These are phyloP conservation scores for Anthoscopus minutus DNA, from an alignment of 2,113 vertebrate genomes.

Conservation along the genomic window DNA sequence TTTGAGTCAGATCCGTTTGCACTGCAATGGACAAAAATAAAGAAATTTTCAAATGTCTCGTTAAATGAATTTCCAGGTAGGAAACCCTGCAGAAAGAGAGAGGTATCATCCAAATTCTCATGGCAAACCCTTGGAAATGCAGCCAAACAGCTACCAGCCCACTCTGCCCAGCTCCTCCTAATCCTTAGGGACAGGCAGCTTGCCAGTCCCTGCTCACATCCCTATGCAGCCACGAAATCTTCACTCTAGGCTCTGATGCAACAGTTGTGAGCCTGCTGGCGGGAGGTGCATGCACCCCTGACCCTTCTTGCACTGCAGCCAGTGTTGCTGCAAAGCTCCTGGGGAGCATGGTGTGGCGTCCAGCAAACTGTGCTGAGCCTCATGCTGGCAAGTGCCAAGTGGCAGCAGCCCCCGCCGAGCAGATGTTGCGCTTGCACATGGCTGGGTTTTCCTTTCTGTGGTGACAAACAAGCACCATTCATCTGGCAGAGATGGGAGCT, in stretches of 20 bases:
- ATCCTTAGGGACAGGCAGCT: not conserved
- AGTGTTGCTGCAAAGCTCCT: fast-evolving
- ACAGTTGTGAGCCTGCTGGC: not conserved
- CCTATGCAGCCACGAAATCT: fast-evolving
- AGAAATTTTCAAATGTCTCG: not conserved
- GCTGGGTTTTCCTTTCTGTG: conserved; percentile 24
- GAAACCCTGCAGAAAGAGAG: not conserved
- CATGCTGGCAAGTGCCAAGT: not conserved
- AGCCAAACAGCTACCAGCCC: not conserved
- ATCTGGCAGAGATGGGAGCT: not conserved
- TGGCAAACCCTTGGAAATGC: not conserved
- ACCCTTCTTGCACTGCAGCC: not conserved
- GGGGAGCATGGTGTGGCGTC: fast-evolving
- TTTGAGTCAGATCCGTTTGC: not conserved
- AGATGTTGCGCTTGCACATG: conserved; percentile 28
- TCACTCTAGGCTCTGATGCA: not conserved
- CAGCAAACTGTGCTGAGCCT: not conserved
- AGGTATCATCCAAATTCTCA: not conserved
- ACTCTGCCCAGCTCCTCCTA: not conserved
- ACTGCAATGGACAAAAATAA: not conserved
- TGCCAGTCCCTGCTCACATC: not conserved
- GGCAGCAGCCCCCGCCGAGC: not conserved
- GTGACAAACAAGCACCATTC: conserved; percentile 26
- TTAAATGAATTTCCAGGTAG: not conserved
- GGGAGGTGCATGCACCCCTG: fast-evolving